Evolutionary conservation across 2,113 vertebrate species (phyloP).

Genomic region (Gulo gulo): DNA sequence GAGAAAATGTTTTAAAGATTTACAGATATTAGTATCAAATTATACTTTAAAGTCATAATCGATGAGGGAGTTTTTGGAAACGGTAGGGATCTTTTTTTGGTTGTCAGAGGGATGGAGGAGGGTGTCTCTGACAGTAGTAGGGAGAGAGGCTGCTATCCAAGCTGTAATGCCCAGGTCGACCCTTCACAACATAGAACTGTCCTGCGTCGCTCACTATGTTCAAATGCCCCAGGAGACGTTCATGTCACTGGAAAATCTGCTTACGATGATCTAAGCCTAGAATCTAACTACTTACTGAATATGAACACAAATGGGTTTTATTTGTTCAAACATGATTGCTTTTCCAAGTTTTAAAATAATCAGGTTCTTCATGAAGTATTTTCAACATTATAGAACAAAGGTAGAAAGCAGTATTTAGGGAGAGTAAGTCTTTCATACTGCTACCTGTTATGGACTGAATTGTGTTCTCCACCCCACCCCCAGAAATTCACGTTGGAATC

Average conservation of each 20-base stretch:
- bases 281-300: background rate
- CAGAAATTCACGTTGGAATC: background rate
- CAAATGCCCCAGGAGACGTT: background rate
- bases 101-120: background rate
- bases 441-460: background rate
- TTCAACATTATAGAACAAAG: background rate
- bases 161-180: background rate
- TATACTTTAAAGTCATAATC: background rate
- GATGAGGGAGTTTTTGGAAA: background rate
- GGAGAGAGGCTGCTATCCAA: background rate
- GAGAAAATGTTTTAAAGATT: conserved; percentile 1
- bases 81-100: background rate
- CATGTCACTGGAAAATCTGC: background rate
- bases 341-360: conserved; percentile 8
- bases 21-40: background rate
- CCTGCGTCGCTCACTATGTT: background rate
- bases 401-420: background rate
- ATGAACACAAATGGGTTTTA: background rate
- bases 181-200: background rate
- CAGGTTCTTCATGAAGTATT: background rate
- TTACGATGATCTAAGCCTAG: background rate
- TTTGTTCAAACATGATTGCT: background rate
- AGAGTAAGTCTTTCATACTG: background rate
- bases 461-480: background rate
- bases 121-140: background rate